These are phyloP conservation scores for Cephus rjabovi DNA, from an alignment of 2,888 invertebrate species.

Conservation along the genomic window DNA sequence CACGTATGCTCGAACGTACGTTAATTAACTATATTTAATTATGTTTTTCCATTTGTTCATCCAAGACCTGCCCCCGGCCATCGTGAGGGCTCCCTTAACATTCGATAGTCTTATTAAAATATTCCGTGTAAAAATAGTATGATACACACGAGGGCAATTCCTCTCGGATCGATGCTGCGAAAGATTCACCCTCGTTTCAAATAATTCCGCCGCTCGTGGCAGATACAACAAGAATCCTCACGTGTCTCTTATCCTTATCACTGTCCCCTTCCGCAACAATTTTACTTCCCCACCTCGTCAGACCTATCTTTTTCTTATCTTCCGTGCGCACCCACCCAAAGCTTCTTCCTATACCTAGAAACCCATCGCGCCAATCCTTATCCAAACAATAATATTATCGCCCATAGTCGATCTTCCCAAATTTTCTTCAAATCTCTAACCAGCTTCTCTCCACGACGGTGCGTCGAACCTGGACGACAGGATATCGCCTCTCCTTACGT, in stretches of 20 bases:
- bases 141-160: conserved; percentile 31
- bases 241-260: background rate
- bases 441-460: background rate
- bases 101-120: conserved; percentile 50
- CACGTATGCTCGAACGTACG: background rate
- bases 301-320: background rate
- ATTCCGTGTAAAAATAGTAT: conserved; percentile 64
- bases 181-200: conserved; percentile 5
- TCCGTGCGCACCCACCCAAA: background rate
- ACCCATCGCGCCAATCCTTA: background rate
- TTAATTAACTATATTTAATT: conserved; percentile 3
- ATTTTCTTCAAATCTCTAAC: background rate
- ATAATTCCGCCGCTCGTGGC: conserved; percentile 7
- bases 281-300: background rate
- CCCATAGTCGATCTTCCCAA: background rate
- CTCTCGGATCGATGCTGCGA: conserved; percentile 5
- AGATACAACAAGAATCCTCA: background rate
- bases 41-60: background rate
- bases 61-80: background rate
- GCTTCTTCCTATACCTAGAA: background rate
- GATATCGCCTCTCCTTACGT: background rate
- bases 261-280: background rate
- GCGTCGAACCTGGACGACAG: background rate
- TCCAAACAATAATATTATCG: background rate
- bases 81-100: background rate